Evolutionary conservation across 2,113 vertebrate species (phyloP), one percentile per base, ranked within the genome.

Genomic region (Ictidomys tridecemlineatus): DNA sequence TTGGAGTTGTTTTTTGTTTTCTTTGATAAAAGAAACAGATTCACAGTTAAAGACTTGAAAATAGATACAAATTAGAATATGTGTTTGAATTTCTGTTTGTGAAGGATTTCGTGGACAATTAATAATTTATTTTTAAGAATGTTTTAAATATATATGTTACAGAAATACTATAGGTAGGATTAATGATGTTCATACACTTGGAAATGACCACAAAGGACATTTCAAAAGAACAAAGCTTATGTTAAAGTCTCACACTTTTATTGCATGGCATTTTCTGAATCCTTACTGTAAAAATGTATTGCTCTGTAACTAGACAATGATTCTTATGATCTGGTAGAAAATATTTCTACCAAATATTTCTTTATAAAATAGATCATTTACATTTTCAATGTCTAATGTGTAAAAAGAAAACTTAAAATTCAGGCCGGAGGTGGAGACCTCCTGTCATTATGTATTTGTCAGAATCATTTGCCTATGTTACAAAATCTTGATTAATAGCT

Each of bases 341-440:
- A 45, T 45, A 45, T 9, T 45, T 45, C 45, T 45, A 45, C 45
- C 45, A 45, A 45, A 45, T 1, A 67, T 94, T 93, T 74, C 3
- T 39, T 63, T 34, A 34, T 28, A 74, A 22, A 90, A 85, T 53
- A 86, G 3, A 72, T 32, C 39, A 65, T 70, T n/a, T 45, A 61
- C 6, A 86, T 28, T 96, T 61, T 82, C 74, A 20, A 20, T 85
- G 34, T 73, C 80, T 20, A 87, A 58, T 18, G 1, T 87, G 1
- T 22, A 48, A 94, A 73, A 83, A 67, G 67, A 28, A 67, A 73
- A 28, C 8, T 87, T 70, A 61, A 70, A 94, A 93, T 95, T 78
- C 30, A 48, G 45, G 0, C 37, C 37, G 58, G 11, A 92, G 42
- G 2, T 18, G 70, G 30, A 86, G 58, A 16, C 32, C 24, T 95